Evolutionary conservation across 1,140 invertebrate genomes (phyloP), one percentile per base, ranked within the genome.

Genomic region (Octopus bimaculoides): DNA sequence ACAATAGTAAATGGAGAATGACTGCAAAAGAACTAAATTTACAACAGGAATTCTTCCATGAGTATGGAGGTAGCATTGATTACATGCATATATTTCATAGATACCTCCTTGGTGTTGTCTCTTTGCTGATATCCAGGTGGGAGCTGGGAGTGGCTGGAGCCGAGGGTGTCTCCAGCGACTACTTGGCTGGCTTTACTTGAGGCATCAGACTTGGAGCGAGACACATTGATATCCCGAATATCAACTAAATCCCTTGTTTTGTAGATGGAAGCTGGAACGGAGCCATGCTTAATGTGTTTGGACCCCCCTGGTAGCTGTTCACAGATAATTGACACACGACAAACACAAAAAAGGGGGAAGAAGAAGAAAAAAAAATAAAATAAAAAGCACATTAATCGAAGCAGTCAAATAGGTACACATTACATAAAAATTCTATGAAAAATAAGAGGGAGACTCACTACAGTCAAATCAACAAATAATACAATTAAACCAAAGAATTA

Each of bases 201-300:
- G 9, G 78, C 83, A 53, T 84, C 83, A 5, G 83, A 84, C 71
- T 84, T 83, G 20, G 83, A 84, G n/a, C 83, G 80, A 56, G 81
- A 79, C 76, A 84, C 78, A 56, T 78, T 56, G 54, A 78, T 75
- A 7, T 75, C 76, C 54, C 78, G 76, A 54, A 76, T 73, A 52
- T 54, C 41, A 26, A 77, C 77, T 10, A 52, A 73, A 14, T 71
- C 26, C 17, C 77, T 52, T 4, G 77, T 54, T 79, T 78, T 75
- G 73, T 80, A 82, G 56, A 82, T 14, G 12, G 79, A 52, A 26
- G 76, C 81, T 54, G 83, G 83, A 54, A 81, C 82, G 7, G 83
- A 84, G 52, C 76, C 78, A 75, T 81, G 81, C 74, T 84, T 84
- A 52, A 56, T 61, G 79, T 84, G 81, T 75, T 78, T 76, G 26